Conservation (phyloP, 1,140 invertebrate genomes). For the Luehdorfia chinensis region DNA sequence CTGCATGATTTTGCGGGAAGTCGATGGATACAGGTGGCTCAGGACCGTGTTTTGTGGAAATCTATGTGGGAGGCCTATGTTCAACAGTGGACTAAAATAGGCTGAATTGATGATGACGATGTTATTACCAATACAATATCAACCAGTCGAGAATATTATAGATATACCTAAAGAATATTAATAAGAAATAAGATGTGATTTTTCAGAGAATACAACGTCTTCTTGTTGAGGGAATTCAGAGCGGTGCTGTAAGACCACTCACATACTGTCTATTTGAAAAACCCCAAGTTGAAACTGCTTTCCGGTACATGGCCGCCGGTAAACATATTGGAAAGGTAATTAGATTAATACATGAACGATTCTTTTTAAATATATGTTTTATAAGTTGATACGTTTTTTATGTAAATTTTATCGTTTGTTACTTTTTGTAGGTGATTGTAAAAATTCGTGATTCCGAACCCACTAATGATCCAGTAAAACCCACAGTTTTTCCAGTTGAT, state of each 20-base stretch:
- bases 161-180: too few relatives aligned
- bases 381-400: too few relatives aligned
- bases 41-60: too few relatives aligned
- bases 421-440: slow-evolving; percentile 74
- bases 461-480: slow-evolving; percentile 37
- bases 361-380: too few relatives aligned
- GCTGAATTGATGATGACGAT: too few relatives aligned
- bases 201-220: slow-evolving; percentile 67
- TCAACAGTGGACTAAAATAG: too few relatives aligned
- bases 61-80: too few relatives aligned
- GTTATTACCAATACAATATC: too few relatives aligned
- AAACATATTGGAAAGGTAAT: slow-evolving; percentile 93
- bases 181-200: too few relatives aligned
- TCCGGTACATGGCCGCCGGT: slow-evolving; percentile 88
- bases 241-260: slow-evolving; percentile 82
- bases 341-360: background rate
- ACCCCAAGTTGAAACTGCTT: slow-evolving; percentile 82
- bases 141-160: too few relatives aligned
- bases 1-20: too few relatives aligned
- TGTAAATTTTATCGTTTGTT: background rate
- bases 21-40: too few relatives aligned
- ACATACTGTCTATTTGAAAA: slow-evolving; percentile 79
- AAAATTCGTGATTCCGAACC: slow-evolving; percentile 80
- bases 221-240: slow-evolving; percentile 80
- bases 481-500: slow-evolving; percentile 42